Base-by-base conservation (phyloP, 2,797 vertebrate species). In the Xiphorhynchus erythropygius region DNA sequence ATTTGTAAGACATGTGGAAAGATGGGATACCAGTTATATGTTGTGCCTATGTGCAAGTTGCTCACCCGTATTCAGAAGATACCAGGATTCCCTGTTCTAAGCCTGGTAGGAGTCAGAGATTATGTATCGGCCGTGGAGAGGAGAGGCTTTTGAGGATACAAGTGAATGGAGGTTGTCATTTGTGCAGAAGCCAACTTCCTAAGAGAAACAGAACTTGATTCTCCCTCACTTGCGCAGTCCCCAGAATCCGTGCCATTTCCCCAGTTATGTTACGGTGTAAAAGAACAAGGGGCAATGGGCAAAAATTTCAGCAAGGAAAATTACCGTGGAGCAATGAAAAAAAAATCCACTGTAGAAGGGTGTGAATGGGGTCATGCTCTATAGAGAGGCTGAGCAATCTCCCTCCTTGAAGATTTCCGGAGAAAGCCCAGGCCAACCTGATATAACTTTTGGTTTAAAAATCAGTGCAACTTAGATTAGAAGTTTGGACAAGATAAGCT, bases 1-100 rank as follows among this genome's bases (percentile, higher is more conserved):
- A 7, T 32, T 81, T 85, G 62, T 82, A 41, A 56, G 64, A 47
- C 4, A 9, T 0, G 0, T 82, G 10, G n/a, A 62, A 67, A n/a
- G 44, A n/a, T 59, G 21, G 21, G 44, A 3, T 76, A 46, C 33
- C 12, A 83, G 9, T 74, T 74, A 35, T 1, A 1, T 33, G 22
- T 44, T 79, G 17, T 80, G 77, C 32, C 13, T 41, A 3, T 21
- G 13, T 71, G 42, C 35, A 63, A 33, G 33, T 65, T 86, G 44
- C 39, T 79, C 39, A 42, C 32, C 27, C 10, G 71, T 65, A 37
- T 11, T 82, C 47, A 53, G 33, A 78, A 47, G 46, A 18, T 17
- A 32, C 3, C 49, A 68, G 23, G 32, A 69, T 89, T 91, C n/a
- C 21, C 14, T 30, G 9, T 67, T 67, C 42, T 64, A n/a, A 80